These are phyloP conservation scores for Cheirogaleus major DNA, from an alignment of 2,797 vertebrate genomes.

Conservation along the genomic window DNA sequence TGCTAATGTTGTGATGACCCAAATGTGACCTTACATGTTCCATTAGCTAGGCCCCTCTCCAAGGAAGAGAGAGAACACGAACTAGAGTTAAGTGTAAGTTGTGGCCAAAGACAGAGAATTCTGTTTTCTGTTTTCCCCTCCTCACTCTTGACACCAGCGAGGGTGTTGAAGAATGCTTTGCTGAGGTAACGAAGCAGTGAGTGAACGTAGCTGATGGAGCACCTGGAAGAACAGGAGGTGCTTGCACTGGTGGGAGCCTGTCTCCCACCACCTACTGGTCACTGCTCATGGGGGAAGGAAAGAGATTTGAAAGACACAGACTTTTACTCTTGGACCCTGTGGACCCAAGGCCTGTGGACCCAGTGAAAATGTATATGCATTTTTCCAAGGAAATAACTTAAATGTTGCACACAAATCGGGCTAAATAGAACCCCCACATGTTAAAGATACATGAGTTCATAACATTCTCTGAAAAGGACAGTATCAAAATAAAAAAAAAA, in stretches of 20 bases:
- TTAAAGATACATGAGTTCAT: neutral
- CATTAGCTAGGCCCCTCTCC: neutral
- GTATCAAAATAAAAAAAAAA: neutral
- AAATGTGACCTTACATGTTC: neutral
- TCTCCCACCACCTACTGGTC: neutral
- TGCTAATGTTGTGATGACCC: neutral
- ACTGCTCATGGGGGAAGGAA: neutral
- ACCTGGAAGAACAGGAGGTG: accelerated
- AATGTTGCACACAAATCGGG: neutral
- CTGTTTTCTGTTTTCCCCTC: neutral
- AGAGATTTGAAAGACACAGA: neutral
- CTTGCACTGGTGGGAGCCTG: too few species aligned
- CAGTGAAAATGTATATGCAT: neutral
- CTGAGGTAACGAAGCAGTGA: neutral
- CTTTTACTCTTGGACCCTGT: neutral
- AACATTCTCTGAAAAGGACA: neutral
- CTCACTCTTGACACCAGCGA: neutral
- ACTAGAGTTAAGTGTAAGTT: neutral
- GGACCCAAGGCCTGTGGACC: neutral
- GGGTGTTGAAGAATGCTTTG: neutral
- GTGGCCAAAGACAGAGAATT: neutral
- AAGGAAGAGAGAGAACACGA: neutral
- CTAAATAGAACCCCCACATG: neutral
- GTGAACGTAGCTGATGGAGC: neutral
- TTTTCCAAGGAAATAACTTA: neutral